Percentiles rank a stretch among this genome's conserved stretches.
These are phyloP conservation scores for Enteromius paludinosus DNA, from an alignment of 2,797 vertebrate genomes.

Conservation along the genomic window DNA sequence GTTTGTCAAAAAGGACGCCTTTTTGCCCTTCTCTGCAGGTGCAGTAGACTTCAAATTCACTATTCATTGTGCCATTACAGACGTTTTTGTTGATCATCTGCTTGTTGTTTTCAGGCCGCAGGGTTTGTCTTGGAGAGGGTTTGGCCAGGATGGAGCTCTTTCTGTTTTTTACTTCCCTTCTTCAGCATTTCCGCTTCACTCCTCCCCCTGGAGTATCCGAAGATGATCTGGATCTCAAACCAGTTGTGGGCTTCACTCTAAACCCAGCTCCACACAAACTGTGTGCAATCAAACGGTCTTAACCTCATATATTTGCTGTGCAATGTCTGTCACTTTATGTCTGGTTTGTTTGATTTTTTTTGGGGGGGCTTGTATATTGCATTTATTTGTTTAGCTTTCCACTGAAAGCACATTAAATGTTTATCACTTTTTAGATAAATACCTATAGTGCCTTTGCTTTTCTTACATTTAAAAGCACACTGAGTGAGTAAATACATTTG, in stretches of 20 bases:
- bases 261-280: constrained; percentile 53
- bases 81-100: not conserved
- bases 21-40: constrained; percentile 71
- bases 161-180: no score
- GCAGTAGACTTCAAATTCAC: not conserved
- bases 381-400: not conserved
- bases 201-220: no score
- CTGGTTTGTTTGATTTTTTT: not conserved
- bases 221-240: not conserved
- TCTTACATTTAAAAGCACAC: not conserved
- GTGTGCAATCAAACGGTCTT: constrained; percentile 53
- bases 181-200: no score
- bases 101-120: constrained; percentile 49
- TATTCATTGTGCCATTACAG: not conserved
- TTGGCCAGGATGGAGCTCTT: constrained; percentile 27
- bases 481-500: not conserved
- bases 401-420: not conserved
- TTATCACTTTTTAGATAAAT: not conserved
- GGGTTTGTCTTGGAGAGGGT: constrained; percentile 62
- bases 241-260: constrained; percentile 54
- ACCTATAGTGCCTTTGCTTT: not conserved
- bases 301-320: not conserved
- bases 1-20: constrained; percentile 66
- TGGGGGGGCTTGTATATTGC: not conserved
- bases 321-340: not conserved